Conservation (phyloP, 2,888 invertebrate genomes). For the Deroplatys truncata region DNA sequence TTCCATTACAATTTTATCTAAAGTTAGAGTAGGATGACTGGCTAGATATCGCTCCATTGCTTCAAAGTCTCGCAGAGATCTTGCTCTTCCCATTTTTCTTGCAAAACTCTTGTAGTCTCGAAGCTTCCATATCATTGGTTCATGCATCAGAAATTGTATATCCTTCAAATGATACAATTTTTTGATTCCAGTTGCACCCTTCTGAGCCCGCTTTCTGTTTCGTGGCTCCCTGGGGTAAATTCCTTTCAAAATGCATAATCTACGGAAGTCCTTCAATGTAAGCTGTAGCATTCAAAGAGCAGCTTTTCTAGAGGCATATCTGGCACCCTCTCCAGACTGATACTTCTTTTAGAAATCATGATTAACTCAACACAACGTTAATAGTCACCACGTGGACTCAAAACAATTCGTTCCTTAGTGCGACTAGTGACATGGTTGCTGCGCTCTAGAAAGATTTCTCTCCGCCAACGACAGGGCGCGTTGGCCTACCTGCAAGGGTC, state of each 20-base stretch:
- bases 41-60: conserved; percentile 68
- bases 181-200: conserved; percentile 85
- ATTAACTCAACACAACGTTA: background rate
- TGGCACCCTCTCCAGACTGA: conserved; percentile 83
- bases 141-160: conserved; percentile 90
- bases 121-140: conserved; percentile 93
- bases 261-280: conserved; percentile 89
- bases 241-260: conserved; percentile 93
- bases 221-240: conserved; percentile 97
- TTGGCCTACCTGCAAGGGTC: too few relatives aligned
- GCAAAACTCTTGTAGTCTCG: conserved; percentile 87
- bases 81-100: conserved; percentile 75
- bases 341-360: conserved; percentile 49
- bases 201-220: conserved; percentile 89
- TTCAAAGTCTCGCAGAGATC: conserved; percentile 74
- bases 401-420: too few relatives aligned
- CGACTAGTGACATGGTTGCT: too few relatives aligned
- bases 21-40: conserved; percentile 80
- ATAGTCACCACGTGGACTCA: background rate
- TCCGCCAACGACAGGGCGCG: too few relatives aligned
- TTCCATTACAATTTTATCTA: conserved; percentile 96
- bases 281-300: conserved; percentile 90
- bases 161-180: conserved; percentile 94
- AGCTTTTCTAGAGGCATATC: conserved; percentile 85
- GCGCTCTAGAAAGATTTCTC: too few relatives aligned